Percentiles rank a stretch among this genome's conserved stretches.
phyloP scores from a whole-genome alignment of 2,113 vertebrate genomes.

The Rhagologus leucostigma region DNA sequence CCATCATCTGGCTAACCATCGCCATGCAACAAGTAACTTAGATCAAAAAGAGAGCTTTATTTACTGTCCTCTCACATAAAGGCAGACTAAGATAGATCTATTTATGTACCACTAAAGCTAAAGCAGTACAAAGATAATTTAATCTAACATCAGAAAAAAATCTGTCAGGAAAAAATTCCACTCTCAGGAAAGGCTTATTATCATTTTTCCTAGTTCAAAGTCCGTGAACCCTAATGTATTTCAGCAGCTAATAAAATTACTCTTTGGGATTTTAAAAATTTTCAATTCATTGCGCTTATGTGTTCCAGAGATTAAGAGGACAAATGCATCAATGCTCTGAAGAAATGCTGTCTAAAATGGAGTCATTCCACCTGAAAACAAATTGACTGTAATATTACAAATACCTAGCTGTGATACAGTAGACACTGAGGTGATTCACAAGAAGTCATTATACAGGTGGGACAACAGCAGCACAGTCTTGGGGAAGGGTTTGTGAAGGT shows the following conservation, averaged over 20 bases:
- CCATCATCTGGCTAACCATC: conserved; percentile 36
- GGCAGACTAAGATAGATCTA: background rate
- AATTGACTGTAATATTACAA: background rate
- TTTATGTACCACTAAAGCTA: conserved; percentile 22
- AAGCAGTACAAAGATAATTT: conserved; percentile 50
- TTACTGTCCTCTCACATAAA: conserved; percentile 37
- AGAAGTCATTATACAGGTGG: background rate
- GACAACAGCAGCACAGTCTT: background rate
- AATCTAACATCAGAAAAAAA: conserved; percentile 21
- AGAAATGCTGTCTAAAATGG: background rate
- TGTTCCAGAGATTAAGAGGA: background rate
- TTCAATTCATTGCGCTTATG: background rate
- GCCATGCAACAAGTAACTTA: background rate
- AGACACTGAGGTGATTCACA: background rate
- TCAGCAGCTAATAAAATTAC: conserved; percentile 67
- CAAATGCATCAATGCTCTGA: conserved; percentile 14
- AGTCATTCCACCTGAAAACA: conserved; percentile 26
- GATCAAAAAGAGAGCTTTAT: conserved; percentile 7
- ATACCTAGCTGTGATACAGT: background rate
- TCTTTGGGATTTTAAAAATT: background rate
- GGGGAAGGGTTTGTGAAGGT: background rate
- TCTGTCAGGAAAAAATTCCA: background rate
- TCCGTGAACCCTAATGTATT: conserved; percentile 15
- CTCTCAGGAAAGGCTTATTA: conserved; percentile 6
- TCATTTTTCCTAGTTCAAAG: conserved; percentile 46